Percentiles rank a stretch among this genome's conserved stretches.
Evolutionary conservation across 2,797 vertebrate species (phyloP).

Genomic region (Manis javanica): DNA sequence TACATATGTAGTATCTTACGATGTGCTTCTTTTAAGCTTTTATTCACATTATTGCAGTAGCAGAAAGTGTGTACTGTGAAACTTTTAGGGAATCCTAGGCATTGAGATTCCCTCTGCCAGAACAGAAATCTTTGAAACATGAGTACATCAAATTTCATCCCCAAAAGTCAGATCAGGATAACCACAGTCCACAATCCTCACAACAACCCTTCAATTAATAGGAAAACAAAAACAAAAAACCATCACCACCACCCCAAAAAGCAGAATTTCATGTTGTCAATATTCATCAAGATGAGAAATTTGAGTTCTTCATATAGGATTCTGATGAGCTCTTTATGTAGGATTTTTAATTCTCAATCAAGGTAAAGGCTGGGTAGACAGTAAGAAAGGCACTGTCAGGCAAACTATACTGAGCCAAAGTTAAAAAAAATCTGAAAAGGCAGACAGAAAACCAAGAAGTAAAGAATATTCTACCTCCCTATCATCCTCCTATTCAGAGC

Average conservation of each 20-base stretch:
- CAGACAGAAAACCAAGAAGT: background rate
- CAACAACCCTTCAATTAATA: background rate
- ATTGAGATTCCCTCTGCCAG: background rate
- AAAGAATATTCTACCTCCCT: background rate
- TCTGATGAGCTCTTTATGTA: background rate
- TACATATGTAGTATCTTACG: background rate
- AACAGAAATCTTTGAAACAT: background rate
- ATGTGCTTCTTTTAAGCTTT: background rate
- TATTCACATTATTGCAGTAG: conserved; percentile 23
- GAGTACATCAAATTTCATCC: background rate
- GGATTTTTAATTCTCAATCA: background rate
- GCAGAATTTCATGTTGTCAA: conserved; percentile 33
- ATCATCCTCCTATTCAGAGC: background rate
- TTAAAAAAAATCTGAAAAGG: background rate
- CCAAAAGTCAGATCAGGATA: background rate
- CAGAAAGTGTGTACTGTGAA: background rate
- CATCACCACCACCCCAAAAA: background rate
- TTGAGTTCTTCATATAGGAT: background rate
- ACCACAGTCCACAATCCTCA: background rate
- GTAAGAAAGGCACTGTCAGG: background rate
- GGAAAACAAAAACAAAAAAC: background rate
- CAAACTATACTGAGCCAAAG: background rate
- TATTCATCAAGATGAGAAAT: background rate
- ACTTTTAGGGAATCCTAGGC: background rate
- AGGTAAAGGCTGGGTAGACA: background rate